Evolutionary conservation across 2,797 vertebrate genomes (phyloP).

Genomic region (Scolopax bukidnonensis): DNA sequence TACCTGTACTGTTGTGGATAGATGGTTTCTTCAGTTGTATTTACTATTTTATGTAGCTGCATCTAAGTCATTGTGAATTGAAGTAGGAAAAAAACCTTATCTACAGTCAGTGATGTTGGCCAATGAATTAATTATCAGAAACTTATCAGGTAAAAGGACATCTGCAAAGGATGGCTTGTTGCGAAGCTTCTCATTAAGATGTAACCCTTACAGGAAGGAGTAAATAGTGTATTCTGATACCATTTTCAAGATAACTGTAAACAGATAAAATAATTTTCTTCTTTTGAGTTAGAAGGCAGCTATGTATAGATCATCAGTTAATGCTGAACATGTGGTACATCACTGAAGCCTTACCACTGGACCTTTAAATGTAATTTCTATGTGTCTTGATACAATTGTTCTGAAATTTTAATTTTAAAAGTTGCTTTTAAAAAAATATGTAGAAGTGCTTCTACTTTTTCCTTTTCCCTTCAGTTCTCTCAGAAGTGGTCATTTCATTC

Average conservation of each 20-base stretch:
- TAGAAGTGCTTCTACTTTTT: background rate
- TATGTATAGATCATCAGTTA: background rate
- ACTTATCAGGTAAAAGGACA: background rate
- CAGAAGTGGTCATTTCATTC: background rate
- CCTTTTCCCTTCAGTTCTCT: background rate
- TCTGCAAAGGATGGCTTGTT: background rate
- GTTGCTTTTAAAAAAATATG: background rate
- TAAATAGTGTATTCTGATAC: background rate
- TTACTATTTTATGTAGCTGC: background rate
- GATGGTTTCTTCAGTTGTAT: background rate
- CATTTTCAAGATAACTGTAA: background rate
- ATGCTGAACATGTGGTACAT: background rate
- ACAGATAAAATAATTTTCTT: background rate
- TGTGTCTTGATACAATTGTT: background rate
- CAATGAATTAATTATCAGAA: background rate
- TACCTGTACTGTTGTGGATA: background rate
- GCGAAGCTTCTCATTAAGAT: background rate
- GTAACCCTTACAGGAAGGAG: background rate
- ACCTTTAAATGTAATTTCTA: background rate
- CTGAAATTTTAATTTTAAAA: background rate
- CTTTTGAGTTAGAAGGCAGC: background rate
- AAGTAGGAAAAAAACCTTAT: background rate
- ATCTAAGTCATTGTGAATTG: background rate
- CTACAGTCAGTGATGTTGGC: background rate
- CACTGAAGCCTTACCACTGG: background rate